A percentile compares a stretch with the other conserved stretches of the same genome.
These are phyloP conservation scores for Clarias platycephalus DNA, from an alignment of 2,797 vertebrate genomes.

Conservation along the genomic window DNA sequence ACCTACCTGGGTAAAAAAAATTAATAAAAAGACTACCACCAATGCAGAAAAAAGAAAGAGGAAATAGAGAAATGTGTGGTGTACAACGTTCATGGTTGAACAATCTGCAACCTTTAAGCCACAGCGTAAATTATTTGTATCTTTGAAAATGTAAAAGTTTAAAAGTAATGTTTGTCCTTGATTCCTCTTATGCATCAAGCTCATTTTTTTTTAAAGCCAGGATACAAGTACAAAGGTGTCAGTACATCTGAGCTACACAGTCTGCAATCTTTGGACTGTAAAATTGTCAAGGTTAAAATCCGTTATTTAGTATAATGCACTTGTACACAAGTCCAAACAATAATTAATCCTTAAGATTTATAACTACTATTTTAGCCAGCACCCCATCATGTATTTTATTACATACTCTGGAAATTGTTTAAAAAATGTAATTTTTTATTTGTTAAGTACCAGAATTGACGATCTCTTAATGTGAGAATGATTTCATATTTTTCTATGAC, in stretches of 20 bases:
- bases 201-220: not conserved
- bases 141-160: not conserved
- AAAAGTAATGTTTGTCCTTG: not conserved
- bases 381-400: not conserved
- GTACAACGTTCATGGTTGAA: not conserved
- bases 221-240: not conserved
- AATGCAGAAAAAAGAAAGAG: not conserved
- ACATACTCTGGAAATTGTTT: not conserved
- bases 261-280: not conserved
- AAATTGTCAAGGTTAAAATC: not conserved
- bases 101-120: not conserved
- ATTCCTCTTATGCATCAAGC: too few relatives aligned
- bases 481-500: not conserved
- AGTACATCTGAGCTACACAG: not conserved
- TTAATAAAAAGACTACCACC: not conserved
- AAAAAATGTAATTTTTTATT: not conserved
- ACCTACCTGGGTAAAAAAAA: too few relatives aligned
- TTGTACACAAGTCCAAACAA: too few relatives aligned
- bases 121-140: not conserved
- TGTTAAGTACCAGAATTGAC: not conserved
- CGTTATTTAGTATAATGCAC: too few relatives aligned
- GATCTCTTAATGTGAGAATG: not conserved
- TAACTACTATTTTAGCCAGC: not conserved
- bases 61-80: not conserved
- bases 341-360: not conserved